phyloP scores from a whole-genome alignment of 2,888 invertebrate genomes.

The Oligia fasciuncula region DNA sequence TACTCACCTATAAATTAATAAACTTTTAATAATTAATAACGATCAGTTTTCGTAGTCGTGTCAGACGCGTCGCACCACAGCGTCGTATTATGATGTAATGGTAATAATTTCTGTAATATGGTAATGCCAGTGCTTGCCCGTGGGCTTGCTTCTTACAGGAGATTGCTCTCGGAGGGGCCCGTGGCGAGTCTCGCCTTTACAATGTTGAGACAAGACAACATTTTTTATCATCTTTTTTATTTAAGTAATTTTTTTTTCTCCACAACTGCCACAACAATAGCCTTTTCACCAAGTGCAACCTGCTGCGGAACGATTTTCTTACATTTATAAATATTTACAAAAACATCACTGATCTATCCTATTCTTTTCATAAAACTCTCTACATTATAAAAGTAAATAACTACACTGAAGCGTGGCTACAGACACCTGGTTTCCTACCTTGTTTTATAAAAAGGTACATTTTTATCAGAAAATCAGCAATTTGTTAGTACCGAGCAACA shows the following conservation, averaged over 20 bases:
- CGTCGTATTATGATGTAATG: conserved; percentile 78
- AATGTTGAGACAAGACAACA: conserved; percentile 67
- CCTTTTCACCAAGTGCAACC: background rate
- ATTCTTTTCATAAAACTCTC: background rate
- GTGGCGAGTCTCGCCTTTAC: conserved; percentile 58
- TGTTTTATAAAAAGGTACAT: conserved; percentile 64
- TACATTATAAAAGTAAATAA: conserved; percentile 42
- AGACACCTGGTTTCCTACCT: conserved; percentile 61
- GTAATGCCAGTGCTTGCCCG: conserved; percentile 75
- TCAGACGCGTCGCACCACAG: conserved; percentile 51
- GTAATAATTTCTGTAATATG: conserved; percentile 83
- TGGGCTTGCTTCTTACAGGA: conserved; percentile 75
- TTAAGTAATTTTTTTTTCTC: background rate
- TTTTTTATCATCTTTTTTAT: conserved; percentile 6
- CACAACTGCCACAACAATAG: conserved; percentile 21
- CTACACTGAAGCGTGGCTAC: conserved; percentile 41
- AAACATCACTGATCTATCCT: background rate
- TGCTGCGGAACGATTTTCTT: background rate
- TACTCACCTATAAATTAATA: background rate
- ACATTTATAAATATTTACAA: conserved; percentile 10
- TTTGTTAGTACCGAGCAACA: conserved; percentile 71
- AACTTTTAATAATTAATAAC: conserved; percentile 5
- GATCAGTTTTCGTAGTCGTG: conserved; percentile 49
- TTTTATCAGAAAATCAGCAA: conserved; percentile 72
- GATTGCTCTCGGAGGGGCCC: conserved; percentile 76